Evolutionary conservation across 2,888 invertebrate genomes (phyloP), one percentile per base, ranked within the genome.

Genomic region (Hypomecis punctinalis): DNA sequence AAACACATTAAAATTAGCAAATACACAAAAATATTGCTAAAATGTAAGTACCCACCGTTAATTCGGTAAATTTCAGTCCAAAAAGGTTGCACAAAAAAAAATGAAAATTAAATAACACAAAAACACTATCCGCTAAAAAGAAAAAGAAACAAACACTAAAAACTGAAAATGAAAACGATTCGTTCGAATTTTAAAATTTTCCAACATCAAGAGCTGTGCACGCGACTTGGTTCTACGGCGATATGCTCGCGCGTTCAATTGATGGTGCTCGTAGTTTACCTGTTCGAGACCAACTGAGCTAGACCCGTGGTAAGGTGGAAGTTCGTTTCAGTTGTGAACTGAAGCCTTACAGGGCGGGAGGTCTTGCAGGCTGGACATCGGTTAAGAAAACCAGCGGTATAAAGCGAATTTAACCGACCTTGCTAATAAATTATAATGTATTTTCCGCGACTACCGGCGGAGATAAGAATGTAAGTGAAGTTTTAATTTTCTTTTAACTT

Each of bases 181-280:
- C 9, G 70, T 70, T 72, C 73, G 65, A 71, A 72, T 72, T 76
- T 78, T 66, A 67, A n/a, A 76, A 69, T 66, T 56, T 59, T 72
- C 65, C 68, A 74, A 75, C 76, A 77, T 76, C 78, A 76, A 76
- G 78, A 76, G 81, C 72, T 74, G 84, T 80, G 85, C 83, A 79
- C 86, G 83, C 88, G 84, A 73, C 81, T 81, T 76, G 79, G 79
- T 83, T 83, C 85, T 82, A 83, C 82, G 79, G 80, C 84, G 83
- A 76, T 85, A 83, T 85, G 84, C 80, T 82, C 76, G 79, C 56
- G 56, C 76, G 78, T 73, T 76, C 73, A 33, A 45, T 23, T 10
- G 55, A 75, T 77, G 75, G 80, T 78, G 80, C 78, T 77, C 82
- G 83, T 81, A 85, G 79, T 88, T 88, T 85, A 86, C 86, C 79